Evolutionary conservation across 2,797 vertebrate species (phyloP), one percentile per base, ranked within the genome.

Genomic region (Luscinia megarhynchos): DNA sequence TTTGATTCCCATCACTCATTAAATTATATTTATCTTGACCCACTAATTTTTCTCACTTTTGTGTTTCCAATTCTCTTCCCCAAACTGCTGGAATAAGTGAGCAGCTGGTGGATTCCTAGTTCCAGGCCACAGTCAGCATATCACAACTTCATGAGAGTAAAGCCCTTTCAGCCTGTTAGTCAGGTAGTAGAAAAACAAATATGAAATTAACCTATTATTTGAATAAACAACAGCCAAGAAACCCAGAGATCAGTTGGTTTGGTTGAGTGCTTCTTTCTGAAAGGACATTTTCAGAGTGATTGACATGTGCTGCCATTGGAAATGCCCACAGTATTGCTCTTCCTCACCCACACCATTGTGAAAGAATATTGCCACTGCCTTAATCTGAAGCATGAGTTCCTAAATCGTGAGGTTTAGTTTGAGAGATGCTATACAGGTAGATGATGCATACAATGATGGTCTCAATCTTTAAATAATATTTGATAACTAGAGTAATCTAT

Each of bases 401-500:
- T 46, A 46, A 82, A 30, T 72, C 26, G 3, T 32, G 38, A 72
- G 30, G 63, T 88, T 61, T 94, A 92, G 61, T 79, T 94, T 63
- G 76, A 95, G 58, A 23, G 40, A 79, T 58, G 43, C 22, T 40
- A 36, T 46, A 63, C 55, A 90, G 53, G 73, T 55, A 91, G 72
- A 79, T 73, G 86, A 94, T 73, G 55, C 5, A 36, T 92, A 90
- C 86, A 91, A 91, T 74, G 48, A 94, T 15, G 64, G 84, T 92
- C 87, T 87, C 77, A 87, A 90, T 83, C 96, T 75, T 94, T 95
- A 89, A 96, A 93, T 74, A 76, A 73, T 93, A 96, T 97, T 72
- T 95, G 94, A 96, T 95, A 89, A 93, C 27, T 94, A 73, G 51
- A 86, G 14, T 36, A 94, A 89, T 61, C 66, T 66, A 29, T 93